Base-by-base conservation (phyloP, 2,888 invertebrate genomes). In the Tipula unca region DNA sequence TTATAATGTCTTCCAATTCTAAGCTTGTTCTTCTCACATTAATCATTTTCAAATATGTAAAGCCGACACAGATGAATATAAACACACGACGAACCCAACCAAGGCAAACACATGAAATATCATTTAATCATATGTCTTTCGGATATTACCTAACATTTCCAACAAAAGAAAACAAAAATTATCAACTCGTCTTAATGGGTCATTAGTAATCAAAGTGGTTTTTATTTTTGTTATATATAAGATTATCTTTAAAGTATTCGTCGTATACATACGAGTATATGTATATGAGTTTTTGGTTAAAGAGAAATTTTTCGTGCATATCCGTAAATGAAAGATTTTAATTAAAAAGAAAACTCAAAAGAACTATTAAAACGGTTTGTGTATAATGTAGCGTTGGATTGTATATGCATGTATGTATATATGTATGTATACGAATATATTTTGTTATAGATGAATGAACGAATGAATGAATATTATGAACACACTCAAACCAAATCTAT, bases 151-250 rank as follows among this genome's bases (percentile, higher is more conserved):
- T 69, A 69, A 69, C 25, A 25, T 69, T 69, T 69, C 25, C 25
- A 69, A 69, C 69, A 69, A 69, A 25, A 69, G 48, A 69, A 69
- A 69, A 25, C 3, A 48, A 48, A 69, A 69, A 69, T 69, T 69
- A 69, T 69, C 69, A 69, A 69, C 69, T 69, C 20, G 69, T 69
- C 69, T 69, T 69, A 69, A 69, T 69, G 69, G 69, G 69, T 69
- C 69, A 69, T 69, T 69, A 69, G 69, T 69, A 69, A 69, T 69
- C 69, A 69, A 69, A 69, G 69, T 69, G 69, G 69, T 25, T 25
- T 48, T 48, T 17, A 48, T 48, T 48, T n/a, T 69, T 25, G 25
- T 69, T 69, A 25, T 69, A 25, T 25, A 69, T 25, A 25, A 25
- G 69, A 69, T 69, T 69, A 69, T 25, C 25, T 69, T 25, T 69